Percentiles rank a stretch among this genome's conserved stretches.
Evolutionary conservation across 2,797 vertebrate species (phyloP).

Genomic region (Acanthopagrus latus): DNA sequence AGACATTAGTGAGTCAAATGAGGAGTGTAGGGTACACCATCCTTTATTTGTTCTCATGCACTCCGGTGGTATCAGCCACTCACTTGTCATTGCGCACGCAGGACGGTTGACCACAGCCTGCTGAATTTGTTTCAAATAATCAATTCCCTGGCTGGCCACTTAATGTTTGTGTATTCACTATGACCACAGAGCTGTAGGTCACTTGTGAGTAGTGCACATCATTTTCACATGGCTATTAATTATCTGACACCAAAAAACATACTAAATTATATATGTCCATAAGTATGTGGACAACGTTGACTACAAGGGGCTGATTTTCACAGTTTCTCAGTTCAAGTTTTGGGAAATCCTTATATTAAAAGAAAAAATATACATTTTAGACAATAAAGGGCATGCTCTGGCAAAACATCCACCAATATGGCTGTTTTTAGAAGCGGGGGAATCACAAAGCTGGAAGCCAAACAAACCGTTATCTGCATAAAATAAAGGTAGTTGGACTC

Average conservation of each 20-base stretch:
- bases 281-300: conserved; percentile 2
- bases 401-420: too few relatives aligned
- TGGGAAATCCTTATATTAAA: neutral
- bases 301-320: neutral
- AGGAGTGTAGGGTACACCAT: neutral
- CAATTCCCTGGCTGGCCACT: conserved; percentile 13
- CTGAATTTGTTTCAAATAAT: conserved; percentile 49
- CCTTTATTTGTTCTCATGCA: neutral
- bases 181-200: conserved; percentile 22
- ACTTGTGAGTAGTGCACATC: conserved; percentile 1
- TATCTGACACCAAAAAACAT: neutral
- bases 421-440: too few relatives aligned
- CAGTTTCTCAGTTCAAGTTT: neutral
- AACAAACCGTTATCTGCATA: too few relatives aligned
- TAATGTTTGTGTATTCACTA: conserved; percentile 17
- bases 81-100: conserved; percentile 42
- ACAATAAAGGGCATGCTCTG: neutral
- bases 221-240: conserved; percentile 1
- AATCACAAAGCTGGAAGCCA: too few relatives aligned
- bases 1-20: conserved; percentile 10
- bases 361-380: neutral
- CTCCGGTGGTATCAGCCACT: conserved; percentile 20
- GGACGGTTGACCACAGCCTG: conserved; percentile 31
- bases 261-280: neutral
- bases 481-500: too few relatives aligned